Evolutionary conservation across 2,888 invertebrate species (phyloP).

Genomic region (Orchestes rusci): DNA sequence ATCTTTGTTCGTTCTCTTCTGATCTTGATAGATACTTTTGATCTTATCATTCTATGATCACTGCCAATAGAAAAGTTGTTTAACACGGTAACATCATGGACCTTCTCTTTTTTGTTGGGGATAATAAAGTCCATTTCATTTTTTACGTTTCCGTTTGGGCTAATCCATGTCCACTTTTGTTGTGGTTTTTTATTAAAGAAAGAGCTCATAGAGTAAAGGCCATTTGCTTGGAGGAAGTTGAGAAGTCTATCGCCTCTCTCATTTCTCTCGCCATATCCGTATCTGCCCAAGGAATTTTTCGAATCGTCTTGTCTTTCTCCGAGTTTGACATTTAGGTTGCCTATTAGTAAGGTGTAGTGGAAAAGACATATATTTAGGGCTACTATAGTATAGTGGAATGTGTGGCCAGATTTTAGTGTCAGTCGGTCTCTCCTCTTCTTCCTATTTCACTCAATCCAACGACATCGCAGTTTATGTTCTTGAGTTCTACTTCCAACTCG

Average conservation of each 20-base stretch:
- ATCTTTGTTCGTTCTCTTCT: background rate
- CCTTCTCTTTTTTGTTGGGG: background rate
- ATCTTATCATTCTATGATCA: background rate
- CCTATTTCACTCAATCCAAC: no score
- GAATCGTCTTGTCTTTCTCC: background rate
- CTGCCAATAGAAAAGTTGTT: background rate
- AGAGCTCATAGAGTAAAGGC: constrained; percentile 1
- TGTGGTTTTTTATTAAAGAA: constrained; percentile 2
- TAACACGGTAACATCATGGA: background rate
- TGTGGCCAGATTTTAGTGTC: no score
- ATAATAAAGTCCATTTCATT: background rate
- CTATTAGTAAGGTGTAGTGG: background rate
- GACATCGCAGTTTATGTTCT: no score
- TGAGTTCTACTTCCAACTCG: no score
- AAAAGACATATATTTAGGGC: no score
- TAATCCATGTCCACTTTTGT: constrained; percentile 3
- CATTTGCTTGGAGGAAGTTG: background rate
- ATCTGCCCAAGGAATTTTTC: background rate
- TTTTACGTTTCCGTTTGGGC: background rate
- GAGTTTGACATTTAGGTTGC: constrained; percentile 4
- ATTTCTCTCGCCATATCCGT: constrained; percentile 2
- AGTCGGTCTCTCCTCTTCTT: no score
- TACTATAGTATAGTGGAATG: no score
- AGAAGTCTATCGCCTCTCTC: constrained; percentile 1
- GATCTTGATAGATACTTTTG: background rate